Evolutionary conservation across 2,113 vertebrate genomes (phyloP).

Genomic region (Emydura subglobosa): DNA sequence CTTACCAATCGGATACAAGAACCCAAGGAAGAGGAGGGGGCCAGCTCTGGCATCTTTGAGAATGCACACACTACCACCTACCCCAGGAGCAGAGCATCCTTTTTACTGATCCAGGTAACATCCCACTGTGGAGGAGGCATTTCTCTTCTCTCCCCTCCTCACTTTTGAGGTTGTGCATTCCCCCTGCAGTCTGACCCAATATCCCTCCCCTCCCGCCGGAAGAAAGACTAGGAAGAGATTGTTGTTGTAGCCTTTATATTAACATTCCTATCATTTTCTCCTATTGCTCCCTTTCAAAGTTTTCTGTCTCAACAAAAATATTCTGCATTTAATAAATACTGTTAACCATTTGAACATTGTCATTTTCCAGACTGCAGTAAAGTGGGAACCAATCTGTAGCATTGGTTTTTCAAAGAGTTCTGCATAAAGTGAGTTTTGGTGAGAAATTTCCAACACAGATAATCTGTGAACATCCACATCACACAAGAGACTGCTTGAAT

Average conservation of each 20-base stretch:
- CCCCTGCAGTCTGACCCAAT: neutral
- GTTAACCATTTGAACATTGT: neutral
- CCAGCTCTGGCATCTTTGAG: accelerated
- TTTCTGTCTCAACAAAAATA: neutral
- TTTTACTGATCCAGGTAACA: neutral
- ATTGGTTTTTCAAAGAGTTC: neutral
- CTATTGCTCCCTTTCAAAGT: neutral
- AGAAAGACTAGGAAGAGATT: neutral
- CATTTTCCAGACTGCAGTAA: neutral
- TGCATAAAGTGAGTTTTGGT: neutral
- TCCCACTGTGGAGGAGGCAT: neutral
- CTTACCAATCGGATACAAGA: neutral
- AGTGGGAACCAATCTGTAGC: neutral
- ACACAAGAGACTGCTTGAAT: neutral
- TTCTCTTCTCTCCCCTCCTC: neutral
- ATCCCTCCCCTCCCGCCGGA: neutral
- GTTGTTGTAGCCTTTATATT: neutral
- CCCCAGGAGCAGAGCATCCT: neutral
- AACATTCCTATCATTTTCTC: neutral
- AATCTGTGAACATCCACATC: accelerated
- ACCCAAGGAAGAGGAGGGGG: neutral
- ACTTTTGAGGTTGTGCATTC: neutral
- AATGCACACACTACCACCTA: accelerated
- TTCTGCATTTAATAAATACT: neutral
- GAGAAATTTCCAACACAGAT: neutral